These are phyloP conservation scores for Helleia helle DNA, from an alignment of 2,888 invertebrate species.

Conservation along the genomic window DNA sequence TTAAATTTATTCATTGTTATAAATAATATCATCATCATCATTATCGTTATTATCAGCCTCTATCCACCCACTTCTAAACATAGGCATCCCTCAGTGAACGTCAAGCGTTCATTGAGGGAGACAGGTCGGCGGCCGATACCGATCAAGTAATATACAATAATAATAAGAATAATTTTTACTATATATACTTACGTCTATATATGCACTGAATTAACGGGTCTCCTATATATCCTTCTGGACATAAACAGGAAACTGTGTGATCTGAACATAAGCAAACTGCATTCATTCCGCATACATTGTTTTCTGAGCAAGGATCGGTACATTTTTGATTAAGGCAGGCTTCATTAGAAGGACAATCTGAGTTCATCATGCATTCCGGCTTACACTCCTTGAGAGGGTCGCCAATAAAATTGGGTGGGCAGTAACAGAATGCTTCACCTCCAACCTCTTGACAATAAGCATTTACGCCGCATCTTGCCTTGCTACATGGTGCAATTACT, in stretches of 20 bases:
- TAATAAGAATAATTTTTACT: too few species aligned
- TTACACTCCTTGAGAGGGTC: conserved; percentile 85
- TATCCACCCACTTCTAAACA: too few species aligned
- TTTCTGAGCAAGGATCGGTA: conserved; percentile 79
- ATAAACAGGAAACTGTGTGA: conserved; percentile 88
- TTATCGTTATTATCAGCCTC: too few species aligned
- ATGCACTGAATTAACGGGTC: conserved; percentile 86
- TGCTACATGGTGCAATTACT: conserved; percentile 79
- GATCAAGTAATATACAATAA: neutral
- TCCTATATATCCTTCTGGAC: conserved; percentile 84
- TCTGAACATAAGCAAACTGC: conserved; percentile 86
- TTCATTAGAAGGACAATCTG: conserved; percentile 83
- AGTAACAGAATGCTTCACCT: conserved; percentile 83
- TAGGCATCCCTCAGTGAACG: too few species aligned
- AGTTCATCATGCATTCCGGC: conserved; percentile 87
- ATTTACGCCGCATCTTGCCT: conserved; percentile 84
- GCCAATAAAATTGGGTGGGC: conserved; percentile 83
- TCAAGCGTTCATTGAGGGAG: too few species aligned
- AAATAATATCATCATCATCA: too few species aligned
- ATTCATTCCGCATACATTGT: conserved; percentile 84
- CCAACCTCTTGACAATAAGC: conserved; percentile 83
- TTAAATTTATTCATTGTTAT: neutral
- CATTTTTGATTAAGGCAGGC: conserved; percentile 86
- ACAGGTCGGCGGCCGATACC: too few species aligned
- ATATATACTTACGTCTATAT: conserved; percentile 53